Base-by-base conservation (phyloP, 2,888 invertebrate species). In the Catocala sponsa region DNA sequence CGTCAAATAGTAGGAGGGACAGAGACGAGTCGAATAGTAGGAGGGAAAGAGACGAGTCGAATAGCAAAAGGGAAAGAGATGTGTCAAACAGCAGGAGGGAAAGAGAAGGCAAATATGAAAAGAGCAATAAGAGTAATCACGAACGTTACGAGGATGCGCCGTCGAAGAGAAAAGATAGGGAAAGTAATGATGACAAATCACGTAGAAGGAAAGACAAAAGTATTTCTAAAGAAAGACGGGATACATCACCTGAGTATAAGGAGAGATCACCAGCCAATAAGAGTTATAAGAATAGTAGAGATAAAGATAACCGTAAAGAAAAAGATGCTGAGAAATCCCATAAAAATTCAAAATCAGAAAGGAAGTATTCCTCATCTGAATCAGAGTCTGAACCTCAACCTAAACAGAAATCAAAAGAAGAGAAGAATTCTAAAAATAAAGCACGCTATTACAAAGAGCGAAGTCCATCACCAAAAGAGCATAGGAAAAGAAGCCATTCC, bases 311-410 rank as follows among this genome's bases (percentile, higher is more conserved):
- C n/a, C 81, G 82, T 2, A 87, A 83, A 62, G 35, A 35, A 5
- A 5, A 6, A 35, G 90, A 87, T 44, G 69, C 76, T 1, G 87
- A 88, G 10, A 88, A 83, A 67, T 72, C 80, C 58, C 75, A 87
- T 63, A 91, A 89, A 76, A 86, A 79, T 53, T 75, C 82, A 2
- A 84, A 72, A 62, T 63, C 79, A 1, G 83, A 85, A 44, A 81
- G 78, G 65, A 79, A 80, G 49, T 82, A 85, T 10, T 76, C 86
- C 0, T 85, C 89, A 0, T 87, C 91, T 0, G 92, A 91, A 63
- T 88, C 91, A 0, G 91, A 91, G 43, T 46, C 78, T 0, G 91
- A 91, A 65, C 76, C 76, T 5, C 77, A 79, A 6, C 77, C 80
- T 5, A 88, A 84, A 74, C 83, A 75, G n/a, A 83, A 68, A 57